phyloP scores from a whole-genome alignment of 2,797 vertebrate genomes.

The Oryzias dopingdopingensis region DNA sequence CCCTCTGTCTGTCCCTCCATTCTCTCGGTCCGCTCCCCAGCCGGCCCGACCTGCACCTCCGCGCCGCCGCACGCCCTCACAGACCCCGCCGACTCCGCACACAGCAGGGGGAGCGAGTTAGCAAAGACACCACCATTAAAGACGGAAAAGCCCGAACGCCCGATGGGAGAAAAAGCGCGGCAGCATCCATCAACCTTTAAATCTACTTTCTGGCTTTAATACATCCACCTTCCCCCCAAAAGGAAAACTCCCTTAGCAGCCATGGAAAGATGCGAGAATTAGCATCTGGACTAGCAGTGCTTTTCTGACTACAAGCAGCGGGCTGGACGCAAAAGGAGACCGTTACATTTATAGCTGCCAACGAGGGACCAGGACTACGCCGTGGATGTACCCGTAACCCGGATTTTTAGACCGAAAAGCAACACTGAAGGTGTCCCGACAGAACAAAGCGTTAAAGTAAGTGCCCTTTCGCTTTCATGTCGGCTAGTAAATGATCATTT shows the following conservation, averaged over 20 bases:
- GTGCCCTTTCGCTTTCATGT: slow-evolving; percentile 54
- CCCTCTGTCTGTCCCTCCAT: slow-evolving; percentile 28
- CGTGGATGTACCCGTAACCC: background rate
- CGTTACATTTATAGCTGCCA: slow-evolving; percentile 46
- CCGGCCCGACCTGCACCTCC: slow-evolving; percentile 58
- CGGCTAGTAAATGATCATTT: slow-evolving; percentile 5
- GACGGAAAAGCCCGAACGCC: background rate
- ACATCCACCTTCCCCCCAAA: background rate
- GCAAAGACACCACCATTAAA: slow-evolving; percentile 13
- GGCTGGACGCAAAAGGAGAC: slow-evolving; percentile 36
- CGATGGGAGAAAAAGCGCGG: slow-evolving; percentile 15
- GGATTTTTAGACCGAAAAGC: too few species aligned
- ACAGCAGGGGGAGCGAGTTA: slow-evolving; percentile 1
- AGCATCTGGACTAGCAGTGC: slow-evolving; percentile 39
- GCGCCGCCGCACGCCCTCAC: slow-evolving; percentile 42
- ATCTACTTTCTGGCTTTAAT: slow-evolving; percentile 1
- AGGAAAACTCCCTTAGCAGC: slow-evolving; percentile 17
- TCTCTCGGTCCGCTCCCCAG: slow-evolving; percentile 42
- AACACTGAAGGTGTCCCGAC: background rate
- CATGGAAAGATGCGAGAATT: slow-evolving; percentile 60
- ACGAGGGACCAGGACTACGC: slow-evolving; percentile 14
- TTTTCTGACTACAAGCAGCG: slow-evolving; percentile 24
- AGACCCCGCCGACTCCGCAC: slow-evolving; percentile 26
- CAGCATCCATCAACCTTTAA: slow-evolving; percentile 26
- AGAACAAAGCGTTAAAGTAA: slow-evolving; percentile 60